Evolutionary conservation across 1,140 invertebrate genomes (phyloP).

Genomic region (Drosophila yakuba): DNA sequence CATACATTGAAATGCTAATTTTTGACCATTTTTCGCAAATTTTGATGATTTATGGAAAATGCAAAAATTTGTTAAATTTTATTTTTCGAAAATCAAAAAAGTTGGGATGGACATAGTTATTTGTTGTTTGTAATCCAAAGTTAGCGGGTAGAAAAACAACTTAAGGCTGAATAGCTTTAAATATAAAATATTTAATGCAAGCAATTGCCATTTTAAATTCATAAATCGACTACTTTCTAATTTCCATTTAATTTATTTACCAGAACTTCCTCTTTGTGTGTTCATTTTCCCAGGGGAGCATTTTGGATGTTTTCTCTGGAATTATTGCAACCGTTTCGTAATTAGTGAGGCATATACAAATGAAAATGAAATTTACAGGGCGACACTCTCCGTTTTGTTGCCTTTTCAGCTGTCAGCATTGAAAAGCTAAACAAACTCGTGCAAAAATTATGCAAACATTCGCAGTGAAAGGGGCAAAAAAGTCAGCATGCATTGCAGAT

Average conservation of each 20-base stretch:
- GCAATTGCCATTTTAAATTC: constrained; percentile 8
- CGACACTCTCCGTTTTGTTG: constrained; percentile 25
- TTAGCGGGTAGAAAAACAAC: too few relatives aligned
- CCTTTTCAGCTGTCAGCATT: constrained; percentile 41
- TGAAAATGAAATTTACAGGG: constrained; percentile 55
- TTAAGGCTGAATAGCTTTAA: too few relatives aligned
- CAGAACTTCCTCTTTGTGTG: constrained; percentile 13
- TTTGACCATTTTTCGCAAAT: too few relatives aligned
- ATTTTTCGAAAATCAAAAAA: too few relatives aligned
- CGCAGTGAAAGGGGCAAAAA: constrained; percentile 45
- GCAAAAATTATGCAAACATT: constrained; percentile 51
- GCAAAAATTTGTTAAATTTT: too few relatives aligned
- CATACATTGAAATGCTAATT: too few relatives aligned
- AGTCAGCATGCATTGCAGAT: constrained; percentile 39
- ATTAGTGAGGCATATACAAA: constrained; percentile 60
- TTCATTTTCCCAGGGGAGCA: constrained; percentile 9
- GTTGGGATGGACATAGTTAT: too few relatives aligned
- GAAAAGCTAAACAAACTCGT: constrained; percentile 68
- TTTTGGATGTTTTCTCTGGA: constrained; percentile 22
- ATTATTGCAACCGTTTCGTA: constrained; percentile 55
- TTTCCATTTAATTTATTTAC: constrained; percentile 44
- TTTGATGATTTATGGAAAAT: too few relatives aligned
- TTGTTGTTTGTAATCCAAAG: too few relatives aligned
- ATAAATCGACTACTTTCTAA: constrained; percentile 8
- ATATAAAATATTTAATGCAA: too few relatives aligned